A percentile compares a stretch with the other conserved stretches of the same genome.
These are phyloP conservation scores for Calliopum simillimum DNA, from an alignment of 2,888 invertebrate genomes.

Conservation along the genomic window DNA sequence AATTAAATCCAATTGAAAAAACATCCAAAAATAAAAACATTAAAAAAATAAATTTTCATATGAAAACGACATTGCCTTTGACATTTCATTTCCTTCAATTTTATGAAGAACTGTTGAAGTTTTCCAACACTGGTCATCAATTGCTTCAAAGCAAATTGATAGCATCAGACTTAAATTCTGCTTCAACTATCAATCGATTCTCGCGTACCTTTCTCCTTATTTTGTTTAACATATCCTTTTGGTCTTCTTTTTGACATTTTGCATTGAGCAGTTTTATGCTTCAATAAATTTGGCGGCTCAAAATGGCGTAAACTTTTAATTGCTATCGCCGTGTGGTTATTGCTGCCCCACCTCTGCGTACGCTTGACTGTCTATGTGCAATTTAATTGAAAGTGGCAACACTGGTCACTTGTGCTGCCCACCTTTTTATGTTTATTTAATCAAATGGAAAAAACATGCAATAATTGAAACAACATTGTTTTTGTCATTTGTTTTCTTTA, in stretches of 20 bases:
- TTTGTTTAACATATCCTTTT: not conserved
- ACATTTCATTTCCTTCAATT: too few relatives aligned
- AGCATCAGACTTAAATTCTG: not conserved
- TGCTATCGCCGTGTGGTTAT: slow-evolving; percentile 41
- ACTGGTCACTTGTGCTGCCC: slow-evolving; percentile 18
- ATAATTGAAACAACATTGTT: slow-evolving; percentile 31
- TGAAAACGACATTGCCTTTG: too few relatives aligned
- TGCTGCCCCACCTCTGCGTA: not conserved
- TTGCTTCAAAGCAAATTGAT: not conserved
- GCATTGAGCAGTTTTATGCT: not conserved
- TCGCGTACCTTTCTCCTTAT: not conserved
- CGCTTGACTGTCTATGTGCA: not conserved
- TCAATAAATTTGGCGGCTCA: slow-evolving; percentile 25
- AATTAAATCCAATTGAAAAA: too few relatives aligned
- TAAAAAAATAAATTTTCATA: too few relatives aligned
- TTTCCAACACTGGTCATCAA: too few relatives aligned
- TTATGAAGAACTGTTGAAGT: too few relatives aligned
- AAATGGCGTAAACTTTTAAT: slow-evolving; percentile 53
- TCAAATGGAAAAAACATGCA: slow-evolving; percentile 58
- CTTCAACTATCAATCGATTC: not conserved
- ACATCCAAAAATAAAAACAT: too few relatives aligned
- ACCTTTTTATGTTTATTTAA: slow-evolving; percentile 60
- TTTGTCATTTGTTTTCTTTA: not conserved
- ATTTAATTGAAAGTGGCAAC: slow-evolving; percentile 31
- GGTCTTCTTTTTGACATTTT: not conserved